Evolutionary conservation across 2,113 vertebrate species (phyloP).

Genomic region (Eptesicus fuscus): DNA sequence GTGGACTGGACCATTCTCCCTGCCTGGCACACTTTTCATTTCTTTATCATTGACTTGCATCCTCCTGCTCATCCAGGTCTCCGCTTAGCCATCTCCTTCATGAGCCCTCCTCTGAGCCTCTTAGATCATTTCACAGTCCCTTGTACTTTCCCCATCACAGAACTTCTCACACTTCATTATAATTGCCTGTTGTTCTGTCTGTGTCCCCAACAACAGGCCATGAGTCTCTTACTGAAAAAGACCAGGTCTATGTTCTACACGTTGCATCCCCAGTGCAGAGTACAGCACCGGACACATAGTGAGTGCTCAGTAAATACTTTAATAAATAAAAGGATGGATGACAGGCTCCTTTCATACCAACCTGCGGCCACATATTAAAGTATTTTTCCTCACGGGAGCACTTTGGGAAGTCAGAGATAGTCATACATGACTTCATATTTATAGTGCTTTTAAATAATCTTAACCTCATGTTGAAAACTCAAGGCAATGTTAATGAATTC

Average conservation of each 20-base stretch:
- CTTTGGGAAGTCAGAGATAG: not conserved
- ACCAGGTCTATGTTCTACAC: not conserved
- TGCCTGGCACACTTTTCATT: not conserved
- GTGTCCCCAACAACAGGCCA: not conserved
- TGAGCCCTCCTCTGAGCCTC: not conserved
- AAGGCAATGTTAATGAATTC: slow-evolving; percentile 13
- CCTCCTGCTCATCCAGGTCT: not conserved
- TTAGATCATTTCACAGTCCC: not conserved
- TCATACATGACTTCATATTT: not conserved
- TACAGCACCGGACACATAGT: not conserved
- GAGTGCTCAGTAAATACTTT: not conserved
- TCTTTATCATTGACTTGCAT: not conserved
- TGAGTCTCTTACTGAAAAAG: not conserved
- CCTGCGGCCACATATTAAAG: not conserved
- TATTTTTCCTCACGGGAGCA: not conserved
- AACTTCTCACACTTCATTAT: not conserved
- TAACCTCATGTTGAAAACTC: not conserved
- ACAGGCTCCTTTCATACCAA: not conserved
- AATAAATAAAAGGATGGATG: not conserved
- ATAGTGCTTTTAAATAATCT: not conserved
- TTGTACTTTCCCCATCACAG: not conserved
- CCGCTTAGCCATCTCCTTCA: not conserved
- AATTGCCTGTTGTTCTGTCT: not conserved
- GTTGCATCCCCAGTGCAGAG: not conserved
- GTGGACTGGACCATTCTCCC: not conserved